Percentiles rank a stretch among this genome's conserved stretches.
Conservation (phyloP, 2,797 vertebrate genomes). For the Pseudochirops corinnae region DNA sequence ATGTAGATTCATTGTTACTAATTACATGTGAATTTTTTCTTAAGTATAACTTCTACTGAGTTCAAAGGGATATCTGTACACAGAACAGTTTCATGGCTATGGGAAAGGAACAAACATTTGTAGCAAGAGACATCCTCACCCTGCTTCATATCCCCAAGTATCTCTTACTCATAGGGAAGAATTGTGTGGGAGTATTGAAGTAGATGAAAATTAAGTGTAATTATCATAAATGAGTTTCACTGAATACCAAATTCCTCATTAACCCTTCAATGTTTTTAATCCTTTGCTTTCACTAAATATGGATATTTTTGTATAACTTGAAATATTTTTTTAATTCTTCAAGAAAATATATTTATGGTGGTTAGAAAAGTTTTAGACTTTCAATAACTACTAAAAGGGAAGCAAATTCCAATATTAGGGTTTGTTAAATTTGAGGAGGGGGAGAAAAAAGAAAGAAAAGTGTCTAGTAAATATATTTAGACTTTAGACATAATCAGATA, state of each 20-base stretch:
- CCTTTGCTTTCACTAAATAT: conserved; percentile 29
- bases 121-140: conserved; percentile 18
- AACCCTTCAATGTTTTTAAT: conserved; percentile 42
- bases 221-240: conserved; percentile 26
- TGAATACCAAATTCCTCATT: conserved; percentile 15
- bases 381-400: conserved; percentile 18
- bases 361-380: conserved; percentile 48
- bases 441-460: neutral
- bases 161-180: conserved; percentile 43
- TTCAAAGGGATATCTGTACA: neutral
- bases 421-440: neutral
- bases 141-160: conserved; percentile 56
- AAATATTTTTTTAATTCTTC: neutral
- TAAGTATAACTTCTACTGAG: neutral
- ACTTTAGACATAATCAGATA: neutral
- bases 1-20: neutral
- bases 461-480: neutral
- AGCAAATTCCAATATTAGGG: neutral
- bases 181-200: neutral
- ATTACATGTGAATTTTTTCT: neutral
- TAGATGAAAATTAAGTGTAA: conserved; percentile 25
- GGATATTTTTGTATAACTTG: conserved; percentile 37
- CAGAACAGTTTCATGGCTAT: neutral
- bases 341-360: conserved; percentile 40
- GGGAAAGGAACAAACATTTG: neutral